A percentile compares a stretch with the other conserved stretches of the same genome.
Conservation (phyloP, 2,113 vertebrate species). For the Andinoacara biseriatus region DNA sequence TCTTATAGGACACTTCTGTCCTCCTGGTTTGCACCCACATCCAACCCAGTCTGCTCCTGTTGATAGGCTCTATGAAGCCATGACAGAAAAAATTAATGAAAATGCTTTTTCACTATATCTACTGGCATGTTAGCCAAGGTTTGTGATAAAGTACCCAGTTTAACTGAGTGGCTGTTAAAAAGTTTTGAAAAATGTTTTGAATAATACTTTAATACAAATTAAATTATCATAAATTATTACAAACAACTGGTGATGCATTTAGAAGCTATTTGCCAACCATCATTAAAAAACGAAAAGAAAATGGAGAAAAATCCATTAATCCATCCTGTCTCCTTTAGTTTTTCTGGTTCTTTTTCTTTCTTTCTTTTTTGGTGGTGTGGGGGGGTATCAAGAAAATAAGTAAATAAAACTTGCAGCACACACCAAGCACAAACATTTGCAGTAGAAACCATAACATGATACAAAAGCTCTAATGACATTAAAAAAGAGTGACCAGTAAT, state of each 20-base stretch:
- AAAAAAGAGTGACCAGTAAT: background rate
- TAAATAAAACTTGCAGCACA: background rate
- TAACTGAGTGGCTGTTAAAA: too few species aligned
- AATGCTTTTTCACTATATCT: too few species aligned
- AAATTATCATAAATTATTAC: background rate
- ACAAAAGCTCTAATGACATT: background rate
- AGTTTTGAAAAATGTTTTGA: too few species aligned
- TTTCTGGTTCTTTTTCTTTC: background rate
- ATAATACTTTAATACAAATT: background rate
- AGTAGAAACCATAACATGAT: background rate
- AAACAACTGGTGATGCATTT: background rate
- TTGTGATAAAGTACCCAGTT: too few species aligned
- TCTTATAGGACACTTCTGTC: background rate
- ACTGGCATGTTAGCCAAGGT: too few species aligned
- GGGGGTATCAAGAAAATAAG: background rate
- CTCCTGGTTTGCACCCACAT: background rate
- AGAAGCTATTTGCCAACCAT: rapidly evolving
- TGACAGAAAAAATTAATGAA: background rate
- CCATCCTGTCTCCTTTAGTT: background rate
- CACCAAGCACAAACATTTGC: background rate
- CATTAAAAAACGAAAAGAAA: background rate
- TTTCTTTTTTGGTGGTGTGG: background rate
- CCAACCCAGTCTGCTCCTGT: background rate
- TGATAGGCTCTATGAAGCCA: background rate
- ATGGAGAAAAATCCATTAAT: too few species aligned